These are phyloP conservation scores for Dolichopus griseipennis DNA, from an alignment of 2,888 invertebrate species.

Conservation along the genomic window DNA sequence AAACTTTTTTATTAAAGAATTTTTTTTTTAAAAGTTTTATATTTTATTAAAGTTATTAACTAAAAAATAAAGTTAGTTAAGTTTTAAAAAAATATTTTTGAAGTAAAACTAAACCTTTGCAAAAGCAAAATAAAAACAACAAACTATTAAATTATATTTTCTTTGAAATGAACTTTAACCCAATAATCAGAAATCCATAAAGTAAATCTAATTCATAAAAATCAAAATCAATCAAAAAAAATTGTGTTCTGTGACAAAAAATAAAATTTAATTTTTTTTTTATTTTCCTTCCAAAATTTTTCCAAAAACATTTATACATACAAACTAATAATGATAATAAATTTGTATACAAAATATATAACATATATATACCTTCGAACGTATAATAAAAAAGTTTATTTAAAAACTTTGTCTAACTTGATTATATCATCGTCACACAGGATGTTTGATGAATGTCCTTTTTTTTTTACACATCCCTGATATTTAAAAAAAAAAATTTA, in stretches of 20 bases:
- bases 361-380: too few species aligned
- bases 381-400: neutral
- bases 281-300: too few species aligned
- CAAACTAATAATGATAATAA: too few species aligned
- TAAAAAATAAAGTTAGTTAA: too few species aligned
- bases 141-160: neutral
- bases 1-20: too few species aligned
- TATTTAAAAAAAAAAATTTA: neutral
- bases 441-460: neutral
- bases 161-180: slow-evolving; percentile 4
- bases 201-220: neutral
- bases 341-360: too few species aligned
- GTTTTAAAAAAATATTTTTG: too few species aligned
- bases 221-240: neutral
- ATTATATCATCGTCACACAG: neutral
- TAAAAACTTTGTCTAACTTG: neutral
- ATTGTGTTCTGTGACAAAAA: neutral
- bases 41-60: too few species aligned
- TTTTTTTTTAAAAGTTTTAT: too few species aligned
- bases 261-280: neutral
- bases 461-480: neutral
- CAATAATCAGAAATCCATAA: slow-evolving; percentile 3
- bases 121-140: too few species aligned
- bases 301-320: too few species aligned
- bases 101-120: too few species aligned